Evolutionary conservation across 2,113 vertebrate genomes (phyloP).

Genomic region (Scomber japonicus): DNA sequence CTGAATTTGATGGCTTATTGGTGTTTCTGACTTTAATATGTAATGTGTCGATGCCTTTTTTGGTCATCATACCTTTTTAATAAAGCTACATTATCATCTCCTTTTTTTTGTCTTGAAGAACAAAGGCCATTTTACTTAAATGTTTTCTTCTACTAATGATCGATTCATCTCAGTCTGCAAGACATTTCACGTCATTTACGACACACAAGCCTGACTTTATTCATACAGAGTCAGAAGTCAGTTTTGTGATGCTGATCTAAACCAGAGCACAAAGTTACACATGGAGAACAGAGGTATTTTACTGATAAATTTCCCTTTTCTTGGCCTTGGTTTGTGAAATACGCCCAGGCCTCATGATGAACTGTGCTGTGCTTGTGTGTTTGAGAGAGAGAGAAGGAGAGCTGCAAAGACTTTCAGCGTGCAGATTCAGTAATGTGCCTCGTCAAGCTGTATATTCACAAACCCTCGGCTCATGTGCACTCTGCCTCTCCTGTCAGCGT

Average conservation of each 20-base stretch:
- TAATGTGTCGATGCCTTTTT: not conserved
- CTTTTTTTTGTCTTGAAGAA: not conserved
- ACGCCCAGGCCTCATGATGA: not conserved
- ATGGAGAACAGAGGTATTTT: not conserved
- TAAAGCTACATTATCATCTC: not conserved
- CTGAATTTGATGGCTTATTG: not conserved
- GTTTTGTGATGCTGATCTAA: not conserved
- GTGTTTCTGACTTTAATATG: not conserved
- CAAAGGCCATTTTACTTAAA: not conserved
- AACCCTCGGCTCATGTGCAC: conserved; percentile 5
- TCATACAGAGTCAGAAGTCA: not conserved
- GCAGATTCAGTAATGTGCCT: conserved; percentile 1
- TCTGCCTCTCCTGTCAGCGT: conserved; percentile 19
- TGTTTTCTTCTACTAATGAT: not conserved
- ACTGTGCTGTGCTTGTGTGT: not conserved
- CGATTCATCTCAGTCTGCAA: too few relatives aligned
- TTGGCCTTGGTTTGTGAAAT: not conserved
- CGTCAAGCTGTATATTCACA: conserved; percentile 12
- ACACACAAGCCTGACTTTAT: not conserved
- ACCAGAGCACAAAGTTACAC: not conserved
- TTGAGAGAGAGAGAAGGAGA: too few relatives aligned
- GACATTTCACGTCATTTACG: not conserved
- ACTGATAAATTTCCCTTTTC: not conserved
- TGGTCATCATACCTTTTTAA: not conserved
- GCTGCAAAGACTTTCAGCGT: not conserved